These are phyloP conservation scores for Halcyon chelicuti DNA, from an alignment of 2,797 vertebrate genomes.

Conservation along the genomic window DNA sequence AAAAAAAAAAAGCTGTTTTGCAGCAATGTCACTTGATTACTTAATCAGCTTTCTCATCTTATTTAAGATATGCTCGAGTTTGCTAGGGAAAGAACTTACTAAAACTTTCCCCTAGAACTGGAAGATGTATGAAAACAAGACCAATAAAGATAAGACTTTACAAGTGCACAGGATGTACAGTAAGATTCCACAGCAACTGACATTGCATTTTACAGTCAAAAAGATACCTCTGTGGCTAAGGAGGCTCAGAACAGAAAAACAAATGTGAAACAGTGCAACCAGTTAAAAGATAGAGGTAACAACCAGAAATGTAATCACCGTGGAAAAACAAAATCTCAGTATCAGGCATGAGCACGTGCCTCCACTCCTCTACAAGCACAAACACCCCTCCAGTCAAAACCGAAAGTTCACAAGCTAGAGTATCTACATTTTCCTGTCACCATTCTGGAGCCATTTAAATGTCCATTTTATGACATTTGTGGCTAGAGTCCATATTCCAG, in stretches of 20 bases:
- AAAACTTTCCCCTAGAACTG: background rate
- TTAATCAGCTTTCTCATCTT: background rate
- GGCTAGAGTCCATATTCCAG: background rate
- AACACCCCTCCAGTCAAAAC: background rate
- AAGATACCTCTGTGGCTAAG: background rate
- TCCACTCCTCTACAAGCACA: background rate
- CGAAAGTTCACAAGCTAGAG: background rate
- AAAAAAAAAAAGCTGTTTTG: background rate
- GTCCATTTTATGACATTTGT: background rate
- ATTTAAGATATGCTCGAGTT: background rate
- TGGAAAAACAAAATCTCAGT: background rate
- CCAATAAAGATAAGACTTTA: background rate
- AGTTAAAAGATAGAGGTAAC: background rate
- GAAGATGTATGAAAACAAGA: background rate
- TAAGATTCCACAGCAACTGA: background rate
- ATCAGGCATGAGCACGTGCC: fast-evolving
- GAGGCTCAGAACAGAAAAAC: background rate
- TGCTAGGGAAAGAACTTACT: background rate
- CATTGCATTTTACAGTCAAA: background rate
- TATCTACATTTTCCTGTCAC: background rate
- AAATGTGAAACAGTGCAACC: background rate
- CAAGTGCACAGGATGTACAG: background rate
- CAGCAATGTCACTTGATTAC: background rate
- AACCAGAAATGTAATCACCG: background rate
- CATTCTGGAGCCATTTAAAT: background rate